Evolutionary conservation across 2,888 invertebrate species (phyloP).

Genomic region (Philhelius pedissequus): DNA sequence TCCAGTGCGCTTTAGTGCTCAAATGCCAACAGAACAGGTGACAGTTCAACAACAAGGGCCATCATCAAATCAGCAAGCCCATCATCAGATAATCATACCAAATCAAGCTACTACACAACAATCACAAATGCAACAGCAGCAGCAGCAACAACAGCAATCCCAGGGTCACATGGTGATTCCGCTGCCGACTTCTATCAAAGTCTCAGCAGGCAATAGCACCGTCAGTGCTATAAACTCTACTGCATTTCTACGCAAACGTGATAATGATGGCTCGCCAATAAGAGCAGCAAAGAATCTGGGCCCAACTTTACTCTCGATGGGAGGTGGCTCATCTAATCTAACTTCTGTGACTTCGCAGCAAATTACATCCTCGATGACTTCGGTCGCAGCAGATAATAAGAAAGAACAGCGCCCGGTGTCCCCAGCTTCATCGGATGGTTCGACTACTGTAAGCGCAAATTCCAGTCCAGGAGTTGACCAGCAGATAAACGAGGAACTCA

Average conservation of each 20-base stretch:
- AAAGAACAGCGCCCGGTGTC: slow-evolving; percentile 73
- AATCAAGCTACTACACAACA: slow-evolving; percentile 50
- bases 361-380: not conserved
- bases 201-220: slow-evolving; percentile 72
- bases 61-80: slow-evolving; percentile 49
- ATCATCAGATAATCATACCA: slow-evolving; percentile 62
- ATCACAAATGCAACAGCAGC: slow-evolving; percentile 24
- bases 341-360: slow-evolving; percentile 44
- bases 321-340: slow-evolving; percentile 54
- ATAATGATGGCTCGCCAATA: slow-evolving; percentile 85
- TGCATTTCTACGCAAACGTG: slow-evolving; percentile 91
- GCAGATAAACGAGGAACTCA: slow-evolving; percentile 78
- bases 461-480: slow-evolving; percentile 87
- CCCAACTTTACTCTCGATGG: slow-evolving; percentile 77
- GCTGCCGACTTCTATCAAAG: slow-evolving; percentile 74
- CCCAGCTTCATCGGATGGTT: slow-evolving; percentile 82
- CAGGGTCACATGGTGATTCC: slow-evolving; percentile 69
- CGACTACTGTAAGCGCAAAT: slow-evolving; percentile 92
- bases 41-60: slow-evolving; percentile 47
- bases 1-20: slow-evolving; percentile 74
- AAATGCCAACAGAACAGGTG: slow-evolving; percentile 68
- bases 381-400: slow-evolving; percentile 13
- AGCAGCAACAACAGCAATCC: slow-evolving; percentile 48
- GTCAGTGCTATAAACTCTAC: slow-evolving; percentile 70
- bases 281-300: slow-evolving; percentile 84